Conservation (phyloP, 2,888 invertebrate genomes). For the Leptodirus hochenwartii region DNA sequence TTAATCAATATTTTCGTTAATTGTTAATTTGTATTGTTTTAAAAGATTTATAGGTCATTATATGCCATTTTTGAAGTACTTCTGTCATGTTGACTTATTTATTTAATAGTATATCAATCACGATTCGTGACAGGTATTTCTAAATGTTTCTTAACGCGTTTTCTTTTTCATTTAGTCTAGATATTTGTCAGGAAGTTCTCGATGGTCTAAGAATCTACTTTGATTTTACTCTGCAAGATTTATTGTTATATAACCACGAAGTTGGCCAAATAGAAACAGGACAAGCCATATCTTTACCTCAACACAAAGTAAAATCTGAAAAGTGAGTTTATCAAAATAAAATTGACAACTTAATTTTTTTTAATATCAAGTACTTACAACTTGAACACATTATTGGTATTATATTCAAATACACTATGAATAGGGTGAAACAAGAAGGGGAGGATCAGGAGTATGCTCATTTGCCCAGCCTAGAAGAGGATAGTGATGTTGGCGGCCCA, state of each 20-base stretch:
- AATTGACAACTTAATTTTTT: neutral
- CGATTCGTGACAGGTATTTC: no score
- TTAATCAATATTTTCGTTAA: no score
- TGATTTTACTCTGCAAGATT: conserved; percentile 63
- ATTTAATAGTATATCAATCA: no score
- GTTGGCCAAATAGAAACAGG: conserved; percentile 35
- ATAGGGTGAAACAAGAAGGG: conserved; percentile 15
- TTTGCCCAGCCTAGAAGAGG: conserved; percentile 20
- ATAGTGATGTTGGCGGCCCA: conserved; percentile 11
- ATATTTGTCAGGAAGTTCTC: conserved; percentile 71
- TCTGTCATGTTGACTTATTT: no score
- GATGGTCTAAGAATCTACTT: conserved; percentile 83
- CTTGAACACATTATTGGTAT: no score
- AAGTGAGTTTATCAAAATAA: conserved; percentile 4
- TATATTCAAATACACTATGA: conserved; percentile 1
- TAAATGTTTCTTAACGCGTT: no score
- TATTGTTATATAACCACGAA: conserved; percentile 69
- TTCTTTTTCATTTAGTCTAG: conserved; percentile 36
- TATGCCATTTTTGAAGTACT: no score
- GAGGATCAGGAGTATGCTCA: conserved; percentile 25
- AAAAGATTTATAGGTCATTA: no score
- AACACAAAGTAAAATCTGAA: conserved; percentile 8
- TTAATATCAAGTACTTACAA: conserved; percentile 5
- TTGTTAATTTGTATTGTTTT: no score
- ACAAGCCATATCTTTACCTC: conserved; percentile 15